A percentile compares a stretch with the other conserved stretches of the same genome.
These are phyloP conservation scores for Beaufortia kweichowensis DNA, from an alignment of 2,113 vertebrate genomes.

Conservation along the genomic window DNA sequence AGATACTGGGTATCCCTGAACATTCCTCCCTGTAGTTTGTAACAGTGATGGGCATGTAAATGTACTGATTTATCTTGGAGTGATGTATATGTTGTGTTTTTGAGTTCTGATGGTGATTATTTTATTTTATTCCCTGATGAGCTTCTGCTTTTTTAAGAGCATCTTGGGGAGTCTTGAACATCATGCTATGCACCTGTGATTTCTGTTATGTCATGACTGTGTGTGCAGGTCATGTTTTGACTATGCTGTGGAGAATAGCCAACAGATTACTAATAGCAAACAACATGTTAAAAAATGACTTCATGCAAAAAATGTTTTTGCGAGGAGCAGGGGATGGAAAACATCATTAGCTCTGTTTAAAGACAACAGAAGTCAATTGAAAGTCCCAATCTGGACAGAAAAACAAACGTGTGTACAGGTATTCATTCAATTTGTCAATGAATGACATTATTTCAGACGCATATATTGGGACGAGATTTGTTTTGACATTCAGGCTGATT, in stretches of 20 bases:
- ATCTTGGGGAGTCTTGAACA: not conserved
- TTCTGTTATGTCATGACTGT: conserved; percentile 18
- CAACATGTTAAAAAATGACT: not conserved
- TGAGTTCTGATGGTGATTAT: not conserved
- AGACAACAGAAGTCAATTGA: not conserved
- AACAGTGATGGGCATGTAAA: not conserved
- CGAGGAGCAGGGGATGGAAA: not conserved
- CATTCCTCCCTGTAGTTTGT: not conserved
- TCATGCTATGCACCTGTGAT: conserved; percentile 8
- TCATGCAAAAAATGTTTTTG: not conserved
- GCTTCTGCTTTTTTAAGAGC: not conserved
- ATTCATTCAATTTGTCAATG: not conserved
- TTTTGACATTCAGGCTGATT: not conserved
- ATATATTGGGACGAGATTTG: not conserved
- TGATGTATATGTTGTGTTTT: not conserved
- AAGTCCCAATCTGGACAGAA: not conserved
- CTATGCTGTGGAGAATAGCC: not conserved
- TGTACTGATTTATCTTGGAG: no score
- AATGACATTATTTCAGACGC: not conserved
- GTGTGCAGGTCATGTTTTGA: not conserved
- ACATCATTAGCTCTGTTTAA: not conserved
- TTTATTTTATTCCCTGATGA: not conserved
- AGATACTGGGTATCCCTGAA: not conserved
- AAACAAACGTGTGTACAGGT: not conserved
- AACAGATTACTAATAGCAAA: not conserved